These are phyloP conservation scores for Cryptoblepharus egeriae DNA, from an alignment of 2,797 vertebrate species.

Conservation along the genomic window DNA sequence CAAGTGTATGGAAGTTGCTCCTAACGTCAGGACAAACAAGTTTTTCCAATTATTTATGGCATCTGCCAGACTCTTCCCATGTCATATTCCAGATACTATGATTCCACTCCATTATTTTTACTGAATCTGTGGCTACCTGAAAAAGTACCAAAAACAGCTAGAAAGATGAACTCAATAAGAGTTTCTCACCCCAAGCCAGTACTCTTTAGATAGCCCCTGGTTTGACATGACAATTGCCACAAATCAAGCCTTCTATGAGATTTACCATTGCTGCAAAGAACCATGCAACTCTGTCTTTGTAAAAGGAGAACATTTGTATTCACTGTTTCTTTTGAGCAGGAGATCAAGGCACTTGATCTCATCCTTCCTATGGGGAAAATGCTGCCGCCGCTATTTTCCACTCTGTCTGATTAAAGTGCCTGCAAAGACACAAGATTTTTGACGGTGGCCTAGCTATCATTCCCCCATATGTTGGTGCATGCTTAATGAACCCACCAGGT, in stretches of 20 bases:
- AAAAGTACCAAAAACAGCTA: neutral
- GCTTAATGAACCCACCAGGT: constrained; percentile 35
- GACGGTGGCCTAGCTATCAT: constrained; percentile 33
- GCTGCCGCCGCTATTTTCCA: neutral
- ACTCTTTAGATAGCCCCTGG: neutral
- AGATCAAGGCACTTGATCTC: constrained; percentile 25
- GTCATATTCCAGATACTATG: too few species aligned
- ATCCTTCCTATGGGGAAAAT: constrained; percentile 7
- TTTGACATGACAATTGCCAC: neutral
- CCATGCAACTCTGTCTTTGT: neutral
- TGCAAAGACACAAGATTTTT: constrained; percentile 33
- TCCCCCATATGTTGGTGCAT: constrained; percentile 28
- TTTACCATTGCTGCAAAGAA: neutral
- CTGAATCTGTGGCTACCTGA: neutral
- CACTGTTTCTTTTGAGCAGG: neutral
- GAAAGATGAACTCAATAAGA: neutral
- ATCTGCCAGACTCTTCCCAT: neutral
- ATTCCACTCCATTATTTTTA: neutral
- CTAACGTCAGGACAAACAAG: neutral
- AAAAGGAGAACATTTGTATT: constrained; percentile 16
- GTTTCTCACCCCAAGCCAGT: neutral
- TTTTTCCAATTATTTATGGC: neutral
- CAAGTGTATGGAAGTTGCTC: neutral
- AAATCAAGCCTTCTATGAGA: neutral
- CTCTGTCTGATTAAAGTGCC: constrained; percentile 25